Percentiles rank a stretch among this genome's conserved stretches.
Evolutionary conservation across 2,113 vertebrate genomes (phyloP).

Genomic region (Nannobrachium achirus): DNA sequence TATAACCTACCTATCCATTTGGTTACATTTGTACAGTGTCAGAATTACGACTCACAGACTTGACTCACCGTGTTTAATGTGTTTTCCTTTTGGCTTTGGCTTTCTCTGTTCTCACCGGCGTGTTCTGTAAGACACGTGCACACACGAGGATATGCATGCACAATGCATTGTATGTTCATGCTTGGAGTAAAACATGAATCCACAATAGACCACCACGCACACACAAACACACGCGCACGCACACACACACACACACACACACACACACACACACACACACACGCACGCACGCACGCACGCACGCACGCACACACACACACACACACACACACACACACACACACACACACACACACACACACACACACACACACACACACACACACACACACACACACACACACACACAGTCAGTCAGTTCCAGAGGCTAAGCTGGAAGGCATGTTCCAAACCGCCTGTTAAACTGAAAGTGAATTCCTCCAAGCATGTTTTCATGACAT

Average conservation of each 20-base stretch:
- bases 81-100: not conserved
- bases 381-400: not conserved
- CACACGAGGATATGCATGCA: not conserved
- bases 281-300: not conserved
- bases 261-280: not conserved
- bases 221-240: too few relatives aligned
- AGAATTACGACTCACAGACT: too few relatives aligned
- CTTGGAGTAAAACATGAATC: too few relatives aligned
- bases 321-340: not conserved
- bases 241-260: not conserved
- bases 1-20: too few relatives aligned
- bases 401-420: not conserved
- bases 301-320: not conserved
- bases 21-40: too few relatives aligned
- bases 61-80: too few relatives aligned
- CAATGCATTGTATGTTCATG: too few relatives aligned
- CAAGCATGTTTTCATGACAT: conserved; percentile 48
- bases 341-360: not conserved
- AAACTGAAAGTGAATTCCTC: conserved; percentile 54
- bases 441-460: conserved; percentile 44
- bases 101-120: not conserved
- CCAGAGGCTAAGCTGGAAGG: conserved; percentile 33
- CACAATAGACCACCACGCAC: too few relatives aligned
- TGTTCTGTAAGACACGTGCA: not conserved
- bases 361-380: not conserved